phyloP scores from a whole-genome alignment of 2,888 invertebrate species.

The Parnassius apollo region DNA sequence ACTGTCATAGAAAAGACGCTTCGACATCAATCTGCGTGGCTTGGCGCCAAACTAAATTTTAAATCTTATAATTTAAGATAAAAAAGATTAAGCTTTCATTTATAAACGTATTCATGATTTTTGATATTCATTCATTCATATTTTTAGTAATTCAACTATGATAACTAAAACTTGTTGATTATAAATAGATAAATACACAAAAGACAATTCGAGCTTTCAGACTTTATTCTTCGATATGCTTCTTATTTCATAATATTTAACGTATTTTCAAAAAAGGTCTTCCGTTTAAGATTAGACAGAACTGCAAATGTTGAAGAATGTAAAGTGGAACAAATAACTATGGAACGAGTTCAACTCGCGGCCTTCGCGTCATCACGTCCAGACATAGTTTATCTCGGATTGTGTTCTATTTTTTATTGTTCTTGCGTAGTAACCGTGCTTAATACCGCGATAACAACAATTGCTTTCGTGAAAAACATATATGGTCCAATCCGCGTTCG shows the following conservation, averaged over 20 bases:
- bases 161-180: too few relatives aligned
- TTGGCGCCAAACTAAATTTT: slow-evolving; percentile 28
- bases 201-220: too few relatives aligned
- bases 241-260: too few relatives aligned
- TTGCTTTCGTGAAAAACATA: slow-evolving; percentile 6
- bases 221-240: too few relatives aligned
- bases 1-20: slow-evolving; percentile 76
- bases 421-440: slow-evolving; percentile 10
- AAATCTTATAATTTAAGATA: slow-evolving; percentile 1
- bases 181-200: too few relatives aligned
- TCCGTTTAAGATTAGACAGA: neutral
- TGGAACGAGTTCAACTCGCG: neutral
- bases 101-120: too few relatives aligned
- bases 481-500: neutral
- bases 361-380: neutral
- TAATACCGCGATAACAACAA: slow-evolving; percentile 1
- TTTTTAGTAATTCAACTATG: too few relatives aligned
- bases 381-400: slow-evolving; percentile 5
- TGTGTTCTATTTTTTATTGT: slow-evolving; percentile 9
- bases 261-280: neutral
- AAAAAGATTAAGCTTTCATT: too few relatives aligned
- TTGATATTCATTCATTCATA: too few relatives aligned
- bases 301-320: neutral
- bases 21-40: slow-evolving; percentile 53
- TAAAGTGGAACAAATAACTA: slow-evolving; percentile 1